These are phyloP conservation scores for Crypturellus undulatus DNA, from an alignment of 2,113 vertebrate genomes.

Conservation along the genomic window DNA sequence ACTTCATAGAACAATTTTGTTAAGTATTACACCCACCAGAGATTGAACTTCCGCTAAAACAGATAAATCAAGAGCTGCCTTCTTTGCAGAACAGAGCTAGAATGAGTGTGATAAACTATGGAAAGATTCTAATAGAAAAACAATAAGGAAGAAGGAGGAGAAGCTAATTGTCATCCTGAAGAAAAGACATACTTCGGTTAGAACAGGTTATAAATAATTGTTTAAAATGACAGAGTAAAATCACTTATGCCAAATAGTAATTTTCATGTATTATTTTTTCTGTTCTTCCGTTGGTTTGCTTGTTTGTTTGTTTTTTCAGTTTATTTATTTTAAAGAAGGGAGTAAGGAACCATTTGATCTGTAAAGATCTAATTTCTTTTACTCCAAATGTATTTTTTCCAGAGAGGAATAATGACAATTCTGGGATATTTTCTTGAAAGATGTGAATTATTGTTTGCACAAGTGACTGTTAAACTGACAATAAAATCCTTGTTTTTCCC, in stretches of 20 bases:
- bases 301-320: neutral
- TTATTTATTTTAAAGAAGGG: neutral
- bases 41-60: neutral
- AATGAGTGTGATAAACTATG: neutral
- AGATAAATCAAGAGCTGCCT: neutral
- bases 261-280: neutral
- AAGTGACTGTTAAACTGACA: neutral
- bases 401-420: neutral
- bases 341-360: neutral
- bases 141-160: neutral
- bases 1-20: neutral
- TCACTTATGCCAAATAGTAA: neutral
- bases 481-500: neutral
- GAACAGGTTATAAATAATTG: neutral
- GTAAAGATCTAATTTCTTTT: neutral
- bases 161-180: neutral
- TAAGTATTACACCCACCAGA: neutral
- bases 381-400: neutral
- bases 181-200: neutral
- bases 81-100: neutral
- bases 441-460: neutral
- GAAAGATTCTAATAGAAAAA: neutral
- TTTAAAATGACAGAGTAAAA: conserved; percentile 14
- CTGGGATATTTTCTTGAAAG: neutral
- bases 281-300: neutral